A percentile compares a stretch with the other conserved stretches of the same genome.
Conservation (phyloP, 2,888 invertebrate genomes). For the Stegana nigrithorax region DNA sequence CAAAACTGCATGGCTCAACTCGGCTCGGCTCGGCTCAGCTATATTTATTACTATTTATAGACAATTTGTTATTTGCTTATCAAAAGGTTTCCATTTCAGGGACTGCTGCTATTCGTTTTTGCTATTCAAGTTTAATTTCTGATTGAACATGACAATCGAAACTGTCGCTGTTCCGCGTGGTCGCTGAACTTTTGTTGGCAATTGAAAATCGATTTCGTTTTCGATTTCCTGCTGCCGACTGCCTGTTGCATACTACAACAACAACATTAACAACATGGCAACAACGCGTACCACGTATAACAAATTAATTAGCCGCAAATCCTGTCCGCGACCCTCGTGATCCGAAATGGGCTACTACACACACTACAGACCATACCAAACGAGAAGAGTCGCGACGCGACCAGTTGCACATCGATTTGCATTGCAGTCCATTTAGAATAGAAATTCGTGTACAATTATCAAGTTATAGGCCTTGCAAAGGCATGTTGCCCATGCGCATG, state of each 20-base stretch:
- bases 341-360: not conserved
- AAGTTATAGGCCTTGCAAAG: not conserved
- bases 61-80: too few relatives aligned
- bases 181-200: conserved; percentile 42
- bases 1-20: too few relatives aligned
- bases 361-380: too few relatives aligned
- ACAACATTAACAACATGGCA: not conserved
- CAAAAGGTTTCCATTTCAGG: too few relatives aligned
- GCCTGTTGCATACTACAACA: conserved; percentile 3
- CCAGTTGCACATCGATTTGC: conserved; percentile 53
- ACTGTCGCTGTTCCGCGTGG: too few relatives aligned
- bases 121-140: too few relatives aligned
- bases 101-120: too few relatives aligned
- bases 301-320: conserved; percentile 68
- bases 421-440: conserved; percentile 9
- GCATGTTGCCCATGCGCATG: conserved; percentile 9
- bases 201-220: not conserved
- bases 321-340: conserved; percentile 47
- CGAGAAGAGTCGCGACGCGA: too few relatives aligned
- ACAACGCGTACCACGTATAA: conserved; percentile 24
- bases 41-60: too few relatives aligned
- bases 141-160: too few relatives aligned
- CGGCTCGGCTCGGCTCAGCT: too few relatives aligned
- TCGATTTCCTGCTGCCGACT: conserved; percentile 47
- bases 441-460: conserved; percentile 10